phyloP scores from a whole-genome alignment of 2,888 invertebrate species.

The Drosophila mulleri region DNA sequence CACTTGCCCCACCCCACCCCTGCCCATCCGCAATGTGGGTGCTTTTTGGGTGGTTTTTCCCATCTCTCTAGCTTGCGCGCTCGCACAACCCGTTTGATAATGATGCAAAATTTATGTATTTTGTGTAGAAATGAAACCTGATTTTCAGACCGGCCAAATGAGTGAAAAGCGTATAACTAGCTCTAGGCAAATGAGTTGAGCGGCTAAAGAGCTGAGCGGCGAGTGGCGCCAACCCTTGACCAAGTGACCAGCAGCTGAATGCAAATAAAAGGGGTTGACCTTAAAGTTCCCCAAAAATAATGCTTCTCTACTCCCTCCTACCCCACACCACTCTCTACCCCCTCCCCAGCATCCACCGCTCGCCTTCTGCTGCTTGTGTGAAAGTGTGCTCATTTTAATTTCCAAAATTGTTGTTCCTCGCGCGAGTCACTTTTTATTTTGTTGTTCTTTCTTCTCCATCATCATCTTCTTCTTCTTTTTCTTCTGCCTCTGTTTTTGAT shows the following conservation, averaged over 20 bases:
- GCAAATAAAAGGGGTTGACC: conserved; percentile 40
- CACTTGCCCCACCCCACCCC: conserved; percentile 31
- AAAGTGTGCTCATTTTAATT: conserved; percentile 16
- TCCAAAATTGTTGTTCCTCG: conserved; percentile 13
- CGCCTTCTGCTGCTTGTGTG: too few species aligned
- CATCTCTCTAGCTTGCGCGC: conserved; percentile 44
- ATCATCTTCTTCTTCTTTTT: background rate
- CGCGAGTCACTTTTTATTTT: background rate
- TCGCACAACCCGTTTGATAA: conserved; percentile 72
- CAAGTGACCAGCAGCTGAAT: conserved; percentile 51
- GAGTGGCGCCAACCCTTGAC: conserved; percentile 54
- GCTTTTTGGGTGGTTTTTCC: conserved; percentile 61
- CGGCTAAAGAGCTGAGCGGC: conserved; percentile 24
- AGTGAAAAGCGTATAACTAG: conserved; percentile 54
- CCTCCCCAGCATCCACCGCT: fast-evolving
- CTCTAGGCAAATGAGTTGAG: conserved; percentile 9
- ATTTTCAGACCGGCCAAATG: conserved; percentile 70
- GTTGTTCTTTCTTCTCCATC: too few species aligned
- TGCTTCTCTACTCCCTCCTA: background rate
- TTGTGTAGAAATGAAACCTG: conserved; percentile 83
- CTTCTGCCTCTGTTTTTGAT: background rate
- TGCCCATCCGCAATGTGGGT: conserved; percentile 16
- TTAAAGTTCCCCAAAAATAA: conserved; percentile 32
- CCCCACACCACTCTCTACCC: background rate
- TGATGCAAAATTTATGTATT: conserved; percentile 83